phyloP scores from a whole-genome alignment of 64 coral and sea anemone species.

The Exaiptasia diaphana region DNA sequence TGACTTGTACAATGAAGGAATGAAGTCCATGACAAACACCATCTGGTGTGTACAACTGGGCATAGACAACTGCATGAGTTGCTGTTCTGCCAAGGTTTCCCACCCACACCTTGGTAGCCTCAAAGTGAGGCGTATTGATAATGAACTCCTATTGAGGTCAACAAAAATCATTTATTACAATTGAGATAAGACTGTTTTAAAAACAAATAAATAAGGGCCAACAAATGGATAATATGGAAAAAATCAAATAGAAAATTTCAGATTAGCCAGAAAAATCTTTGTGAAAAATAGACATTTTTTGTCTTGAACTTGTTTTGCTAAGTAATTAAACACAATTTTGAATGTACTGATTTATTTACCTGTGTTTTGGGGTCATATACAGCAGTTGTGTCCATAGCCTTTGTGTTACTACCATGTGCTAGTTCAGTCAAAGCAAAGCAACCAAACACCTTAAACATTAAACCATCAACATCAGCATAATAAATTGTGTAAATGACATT shows the following conservation, averaged over 20 bases:
- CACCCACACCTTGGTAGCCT: conserved; percentile 96
- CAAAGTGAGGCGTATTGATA: conserved; percentile 77
- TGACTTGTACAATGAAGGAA: conserved; percentile 80
- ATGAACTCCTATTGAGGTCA: conserved; percentile 64
- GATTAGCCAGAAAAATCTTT: too few species aligned
- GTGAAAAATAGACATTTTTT: too few species aligned
- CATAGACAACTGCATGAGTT: conserved; percentile 91
- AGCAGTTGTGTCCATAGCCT: conserved; percentile 80
- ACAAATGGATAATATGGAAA: too few species aligned
- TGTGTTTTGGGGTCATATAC: conserved; percentile 65
- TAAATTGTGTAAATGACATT: background rate
- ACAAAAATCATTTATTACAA: background rate
- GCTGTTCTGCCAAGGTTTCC: conserved; percentile 87
- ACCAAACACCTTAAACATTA: conserved; percentile 71
- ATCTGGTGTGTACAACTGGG: conserved; percentile 91
- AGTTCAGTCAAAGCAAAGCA: conserved; percentile 98
- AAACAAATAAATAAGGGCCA: too few species aligned
- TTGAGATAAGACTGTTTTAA: background rate
- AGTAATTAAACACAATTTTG: background rate
- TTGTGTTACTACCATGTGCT: conserved; percentile 91
- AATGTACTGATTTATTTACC: conserved; percentile 29
- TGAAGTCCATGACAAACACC: conserved; percentile 84
- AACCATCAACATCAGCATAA: background rate
- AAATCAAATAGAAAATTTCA: too few species aligned
- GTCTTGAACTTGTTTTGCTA: too few species aligned